Base-by-base conservation (phyloP, 2,888 invertebrate species). In the Idaea aversata region DNA sequence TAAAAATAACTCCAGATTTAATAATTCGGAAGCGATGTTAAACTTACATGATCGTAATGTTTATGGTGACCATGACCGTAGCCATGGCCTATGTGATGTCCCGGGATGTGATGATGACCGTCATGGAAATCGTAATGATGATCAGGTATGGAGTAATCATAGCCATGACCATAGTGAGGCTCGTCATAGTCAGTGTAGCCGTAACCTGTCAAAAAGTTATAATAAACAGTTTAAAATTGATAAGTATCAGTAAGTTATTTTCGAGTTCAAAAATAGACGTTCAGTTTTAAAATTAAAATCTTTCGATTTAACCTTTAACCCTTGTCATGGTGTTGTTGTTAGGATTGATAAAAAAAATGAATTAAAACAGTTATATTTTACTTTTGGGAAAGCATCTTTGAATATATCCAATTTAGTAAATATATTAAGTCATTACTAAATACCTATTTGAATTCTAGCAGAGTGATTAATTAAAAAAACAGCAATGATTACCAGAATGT, bases 151-250 rank as follows among this genome's bases (percentile, higher is more conserved):
- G 84, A 83, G 61, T 87, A 84, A 15, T 86, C 90, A 63, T 86
- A 83, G 0, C 81, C 88, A 36, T 84, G 80, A 5, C 78, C 80
- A 63, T 84, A 82, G 65, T 84, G 84, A 34, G 86, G 83, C 13
- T 89, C 91, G 38, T 92, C 92, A 69, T 88, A 90, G 61, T 89
- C 91, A 25, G 82, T 84, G 34, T 83, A 57, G 15, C 81, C 77
- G 61, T 90, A 90, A 4, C 86, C 91, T 91, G 75, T 35, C 75
- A 73, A 70, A 25, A 68, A 67, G 1, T 25, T 25, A 25, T 2
- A 66, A 64, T 58, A 64, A 63, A 35, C 15, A 61, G 7, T 15
- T 57, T 10, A 25, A 64, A 25, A 1, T 25, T 15, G 13, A 34
- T 58, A 57, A 5, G 47, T 16, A 10, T 36, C 59, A 34, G 13